Percentiles rank a stretch among this genome's conserved stretches.
Evolutionary conservation across 2,888 invertebrate genomes (phyloP).

Genomic region (Sinotaia quadrata): DNA sequence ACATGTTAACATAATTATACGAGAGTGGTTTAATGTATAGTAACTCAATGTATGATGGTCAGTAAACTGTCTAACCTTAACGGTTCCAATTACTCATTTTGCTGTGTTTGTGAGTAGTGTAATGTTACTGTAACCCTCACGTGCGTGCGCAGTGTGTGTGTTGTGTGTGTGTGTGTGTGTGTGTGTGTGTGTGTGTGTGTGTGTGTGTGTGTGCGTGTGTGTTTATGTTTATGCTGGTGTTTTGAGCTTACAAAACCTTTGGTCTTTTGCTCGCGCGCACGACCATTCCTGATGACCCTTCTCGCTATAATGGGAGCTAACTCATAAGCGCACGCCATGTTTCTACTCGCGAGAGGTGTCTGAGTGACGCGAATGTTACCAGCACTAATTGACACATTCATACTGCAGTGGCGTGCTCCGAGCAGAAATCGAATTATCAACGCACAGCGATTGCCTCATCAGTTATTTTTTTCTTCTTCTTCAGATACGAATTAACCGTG

Average conservation of each 20-base stretch:
- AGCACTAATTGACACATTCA: slow-evolving; percentile 42
- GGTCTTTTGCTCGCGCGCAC: too few species aligned
- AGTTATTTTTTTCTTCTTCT: slow-evolving; percentile 22
- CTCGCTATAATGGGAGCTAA: slow-evolving; percentile 17
- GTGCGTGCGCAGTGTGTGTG: too few species aligned
- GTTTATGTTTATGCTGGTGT: background rate
- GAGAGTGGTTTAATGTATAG: too few species aligned
- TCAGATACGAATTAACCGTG: slow-evolving; percentile 20
- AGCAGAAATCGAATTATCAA: slow-evolving; percentile 39
- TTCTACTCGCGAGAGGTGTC: background rate
- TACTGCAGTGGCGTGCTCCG: slow-evolving; percentile 28
- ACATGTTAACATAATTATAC: too few species aligned
- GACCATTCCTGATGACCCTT: too few species aligned
- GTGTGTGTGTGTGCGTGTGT: too few species aligned
- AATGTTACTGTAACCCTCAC: background rate
- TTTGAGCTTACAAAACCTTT: too few species aligned
- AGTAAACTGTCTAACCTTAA: too few species aligned
- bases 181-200: slow-evolving; percentile 1
- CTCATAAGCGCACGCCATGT: slow-evolving; percentile 32
- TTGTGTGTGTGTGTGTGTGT: too few species aligned
- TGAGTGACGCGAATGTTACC: background rate
- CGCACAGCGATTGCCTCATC: slow-evolving; percentile 36
- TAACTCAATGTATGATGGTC: too few species aligned
- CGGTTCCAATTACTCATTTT: too few species aligned
- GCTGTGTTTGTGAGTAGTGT: background rate